phyloP scores from a whole-genome alignment of 2,113 vertebrate genomes.

The Notothenia coriiceps region DNA sequence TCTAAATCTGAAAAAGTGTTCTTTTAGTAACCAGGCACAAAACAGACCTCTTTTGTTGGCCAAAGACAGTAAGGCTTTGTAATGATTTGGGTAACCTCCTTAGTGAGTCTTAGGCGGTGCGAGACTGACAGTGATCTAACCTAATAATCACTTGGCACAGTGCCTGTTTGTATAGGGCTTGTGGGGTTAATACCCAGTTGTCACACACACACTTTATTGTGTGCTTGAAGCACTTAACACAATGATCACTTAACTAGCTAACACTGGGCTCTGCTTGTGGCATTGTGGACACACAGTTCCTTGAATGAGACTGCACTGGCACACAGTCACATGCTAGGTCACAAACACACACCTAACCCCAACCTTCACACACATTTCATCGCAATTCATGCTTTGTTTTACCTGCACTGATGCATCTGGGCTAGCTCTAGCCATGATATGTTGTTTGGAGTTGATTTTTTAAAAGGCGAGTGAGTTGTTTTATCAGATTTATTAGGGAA shows the following conservation, averaged over 20 bases:
- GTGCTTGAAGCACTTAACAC: conserved; percentile 64
- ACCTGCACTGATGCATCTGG: conserved; percentile 20
- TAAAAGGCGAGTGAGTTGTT: neutral
- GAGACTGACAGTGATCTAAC: conserved; percentile 73
- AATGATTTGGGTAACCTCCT: conserved; percentile 74
- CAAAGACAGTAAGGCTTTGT: conserved; percentile 53
- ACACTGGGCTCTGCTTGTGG: conserved; percentile 48
- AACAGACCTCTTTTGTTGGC: conserved; percentile 21
- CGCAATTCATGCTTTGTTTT: conserved; percentile 10
- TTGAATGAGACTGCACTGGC: conserved; percentile 61
- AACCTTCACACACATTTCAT: conserved; percentile 40
- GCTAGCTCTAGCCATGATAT: neutral
- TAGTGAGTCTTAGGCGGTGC: conserved; percentile 73
- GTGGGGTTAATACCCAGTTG: conserved; percentile 45
- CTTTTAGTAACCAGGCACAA: conserved; percentile 13
- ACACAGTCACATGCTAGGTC: conserved; percentile 44
- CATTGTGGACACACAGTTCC: conserved; percentile 55
- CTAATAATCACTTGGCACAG: conserved; percentile 72
- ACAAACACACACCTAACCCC: conserved; percentile 57
- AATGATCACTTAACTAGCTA: conserved; percentile 65
- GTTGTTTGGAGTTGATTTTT: neutral
- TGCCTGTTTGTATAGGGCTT: conserved; percentile 57
- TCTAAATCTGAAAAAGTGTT: conserved; percentile 1
- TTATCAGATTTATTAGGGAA: no score
- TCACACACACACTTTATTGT: conserved; percentile 46